phyloP scores from a whole-genome alignment of 2,113 vertebrate species.

The Crotophaga sulcirostris region DNA sequence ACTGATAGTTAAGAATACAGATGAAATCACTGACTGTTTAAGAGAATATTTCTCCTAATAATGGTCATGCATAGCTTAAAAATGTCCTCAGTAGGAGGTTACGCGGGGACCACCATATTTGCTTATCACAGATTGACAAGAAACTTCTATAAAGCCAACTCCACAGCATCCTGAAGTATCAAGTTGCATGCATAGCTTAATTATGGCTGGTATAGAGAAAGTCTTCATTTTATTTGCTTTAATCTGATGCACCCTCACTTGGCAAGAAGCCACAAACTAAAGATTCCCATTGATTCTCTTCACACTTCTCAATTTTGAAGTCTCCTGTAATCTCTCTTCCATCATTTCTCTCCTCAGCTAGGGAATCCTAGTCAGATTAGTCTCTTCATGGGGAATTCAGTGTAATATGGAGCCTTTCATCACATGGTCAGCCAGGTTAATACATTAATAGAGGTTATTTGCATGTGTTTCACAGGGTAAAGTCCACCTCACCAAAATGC shows the following conservation, averaged over 20 bases:
- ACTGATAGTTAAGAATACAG: not conserved
- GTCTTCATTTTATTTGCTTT: not conserved
- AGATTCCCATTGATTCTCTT: not conserved
- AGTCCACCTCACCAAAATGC: not conserved
- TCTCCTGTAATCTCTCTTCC: not conserved
- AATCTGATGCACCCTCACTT: not conserved
- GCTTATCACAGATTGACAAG: not conserved
- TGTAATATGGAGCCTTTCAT: not conserved
- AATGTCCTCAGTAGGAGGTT: not conserved
- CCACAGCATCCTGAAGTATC: not conserved
- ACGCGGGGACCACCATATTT: rapidly evolving
- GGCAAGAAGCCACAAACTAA: not conserved
- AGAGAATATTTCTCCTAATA: not conserved
- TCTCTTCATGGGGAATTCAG: not conserved
- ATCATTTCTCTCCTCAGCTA: not conserved
- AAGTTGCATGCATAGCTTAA: not conserved
- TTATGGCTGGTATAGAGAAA: not conserved
- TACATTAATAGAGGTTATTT: not conserved
- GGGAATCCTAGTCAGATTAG: not conserved
- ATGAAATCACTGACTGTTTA: not conserved
- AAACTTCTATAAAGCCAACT: not conserved
- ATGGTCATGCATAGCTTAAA: not conserved
- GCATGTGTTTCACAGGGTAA: not conserved
- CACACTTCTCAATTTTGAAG: not conserved
- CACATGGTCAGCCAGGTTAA: not conserved